phyloP scores from a whole-genome alignment of 2,888 invertebrate species.

The Polyploca ridens region DNA sequence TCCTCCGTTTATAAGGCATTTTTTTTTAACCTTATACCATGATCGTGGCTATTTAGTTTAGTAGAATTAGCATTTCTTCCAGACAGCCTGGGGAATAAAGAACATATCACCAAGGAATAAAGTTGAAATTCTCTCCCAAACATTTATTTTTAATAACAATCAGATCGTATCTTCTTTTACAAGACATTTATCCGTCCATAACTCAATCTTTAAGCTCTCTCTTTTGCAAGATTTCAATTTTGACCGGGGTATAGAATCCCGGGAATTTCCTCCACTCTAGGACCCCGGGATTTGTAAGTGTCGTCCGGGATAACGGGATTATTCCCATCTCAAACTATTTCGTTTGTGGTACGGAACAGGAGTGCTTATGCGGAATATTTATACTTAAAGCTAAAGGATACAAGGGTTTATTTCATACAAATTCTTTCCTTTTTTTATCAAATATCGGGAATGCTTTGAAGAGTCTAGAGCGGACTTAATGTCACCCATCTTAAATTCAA shows the following conservation, averaged over 20 bases:
- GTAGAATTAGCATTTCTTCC: too few relatives aligned
- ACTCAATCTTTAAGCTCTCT: background rate
- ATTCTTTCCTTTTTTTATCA: background rate
- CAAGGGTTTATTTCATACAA: background rate
- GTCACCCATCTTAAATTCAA: too few relatives aligned
- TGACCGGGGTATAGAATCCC: background rate
- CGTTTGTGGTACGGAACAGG: conserved; percentile 7
- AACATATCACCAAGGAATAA: background rate
- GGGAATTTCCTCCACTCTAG: background rate
- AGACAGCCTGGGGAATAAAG: too few relatives aligned
- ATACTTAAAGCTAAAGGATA: background rate
- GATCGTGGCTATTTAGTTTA: too few relatives aligned
- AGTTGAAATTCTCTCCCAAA: background rate
- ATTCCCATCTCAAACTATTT: conserved; percentile 14
- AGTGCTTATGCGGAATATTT: conserved; percentile 6
- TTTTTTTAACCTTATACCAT: too few relatives aligned
- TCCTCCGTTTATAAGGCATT: too few relatives aligned
- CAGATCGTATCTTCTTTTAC: background rate
- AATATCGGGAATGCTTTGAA: background rate
- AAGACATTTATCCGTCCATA: background rate
- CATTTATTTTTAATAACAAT: background rate
- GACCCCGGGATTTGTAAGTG: conserved; percentile 8
- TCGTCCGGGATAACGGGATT: conserved; percentile 12
- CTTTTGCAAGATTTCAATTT: conserved; percentile 11
- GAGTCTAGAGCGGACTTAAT: background rate